Evolutionary conservation across 1,140 invertebrate species (phyloP).

Genomic region (Arion vulgaris): DNA sequence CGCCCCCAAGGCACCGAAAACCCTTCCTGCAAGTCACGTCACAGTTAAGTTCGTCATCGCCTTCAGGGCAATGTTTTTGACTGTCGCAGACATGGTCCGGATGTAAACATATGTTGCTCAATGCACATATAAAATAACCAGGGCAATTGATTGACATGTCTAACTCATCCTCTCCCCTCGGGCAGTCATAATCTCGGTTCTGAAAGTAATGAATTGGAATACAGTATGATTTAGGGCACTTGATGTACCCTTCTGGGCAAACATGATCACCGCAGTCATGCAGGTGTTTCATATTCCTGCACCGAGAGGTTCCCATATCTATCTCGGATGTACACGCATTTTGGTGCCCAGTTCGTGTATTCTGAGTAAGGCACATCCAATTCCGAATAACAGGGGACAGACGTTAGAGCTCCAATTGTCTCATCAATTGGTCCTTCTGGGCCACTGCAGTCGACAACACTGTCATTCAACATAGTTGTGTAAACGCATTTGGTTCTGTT

Average conservation of each 20-base stretch:
- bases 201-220: constrained; percentile 16
- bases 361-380: too few species aligned
- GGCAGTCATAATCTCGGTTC: not conserved
- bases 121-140: constrained; percentile 4
- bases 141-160: not conserved
- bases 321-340: constrained; percentile 11
- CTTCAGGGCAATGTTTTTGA: not conserved
- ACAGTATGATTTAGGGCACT: too few species aligned
- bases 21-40: constrained; percentile 4
- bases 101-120: not conserved
- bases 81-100: constrained; percentile 21
- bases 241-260: constrained; percentile 11
- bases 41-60: constrained; percentile 20
- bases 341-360: constrained; percentile 27
- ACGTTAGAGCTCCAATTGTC: not conserved
- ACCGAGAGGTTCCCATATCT: not conserved
- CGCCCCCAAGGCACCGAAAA: constrained; percentile 1
- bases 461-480: not conserved
- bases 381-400: not conserved
- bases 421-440: constrained; percentile 25
- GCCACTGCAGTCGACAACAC: constrained; percentile 1
- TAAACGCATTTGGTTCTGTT: constrained; percentile 18
- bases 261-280: not conserved
- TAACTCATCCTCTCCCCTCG: constrained; percentile 17
- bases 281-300: constrained; percentile 17